Conservation (phyloP, 1,140 invertebrate species). For the Saccostrea echinata region DNA sequence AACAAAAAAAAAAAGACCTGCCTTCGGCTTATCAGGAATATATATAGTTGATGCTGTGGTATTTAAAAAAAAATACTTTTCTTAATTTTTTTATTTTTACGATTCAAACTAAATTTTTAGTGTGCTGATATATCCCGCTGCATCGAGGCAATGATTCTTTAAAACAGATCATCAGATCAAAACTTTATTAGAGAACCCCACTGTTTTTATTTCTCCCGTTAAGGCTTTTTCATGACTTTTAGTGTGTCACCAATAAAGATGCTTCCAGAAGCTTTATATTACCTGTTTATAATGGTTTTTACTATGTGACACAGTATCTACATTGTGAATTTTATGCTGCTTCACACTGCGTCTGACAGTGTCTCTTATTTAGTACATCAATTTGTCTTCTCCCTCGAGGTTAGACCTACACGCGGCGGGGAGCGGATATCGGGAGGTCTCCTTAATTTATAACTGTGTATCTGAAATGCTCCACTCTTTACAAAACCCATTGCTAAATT, state of each 20-base stretch:
- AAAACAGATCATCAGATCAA: no score
- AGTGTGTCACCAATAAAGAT: neutral
- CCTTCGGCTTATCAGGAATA: no score
- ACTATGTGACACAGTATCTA: slow-evolving; percentile 5
- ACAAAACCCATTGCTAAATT: slow-evolving; percentile 16
- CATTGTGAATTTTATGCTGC: neutral
- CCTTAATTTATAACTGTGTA: slow-evolving; percentile 37
- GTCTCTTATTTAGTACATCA: neutral
- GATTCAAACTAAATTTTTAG: no score
- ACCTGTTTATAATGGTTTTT: slow-evolving; percentile 5
- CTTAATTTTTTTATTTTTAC: no score
- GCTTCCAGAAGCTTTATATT: neutral
- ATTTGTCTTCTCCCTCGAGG: neutral
- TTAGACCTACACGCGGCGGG: neutral
- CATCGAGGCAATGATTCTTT: no score
- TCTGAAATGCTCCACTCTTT: neutral
- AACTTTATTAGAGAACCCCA: no score
- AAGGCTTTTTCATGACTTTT: neutral
- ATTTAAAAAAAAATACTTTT: no score
- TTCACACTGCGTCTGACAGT: neutral
- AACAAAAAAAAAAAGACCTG: no score
- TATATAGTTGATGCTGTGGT: no score
- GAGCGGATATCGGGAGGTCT: slow-evolving; percentile 16
- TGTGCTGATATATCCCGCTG: no score
- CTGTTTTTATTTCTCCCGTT: no score